Conservation (phyloP, 1,140 invertebrate species). For the Cydia strobilella region DNA sequence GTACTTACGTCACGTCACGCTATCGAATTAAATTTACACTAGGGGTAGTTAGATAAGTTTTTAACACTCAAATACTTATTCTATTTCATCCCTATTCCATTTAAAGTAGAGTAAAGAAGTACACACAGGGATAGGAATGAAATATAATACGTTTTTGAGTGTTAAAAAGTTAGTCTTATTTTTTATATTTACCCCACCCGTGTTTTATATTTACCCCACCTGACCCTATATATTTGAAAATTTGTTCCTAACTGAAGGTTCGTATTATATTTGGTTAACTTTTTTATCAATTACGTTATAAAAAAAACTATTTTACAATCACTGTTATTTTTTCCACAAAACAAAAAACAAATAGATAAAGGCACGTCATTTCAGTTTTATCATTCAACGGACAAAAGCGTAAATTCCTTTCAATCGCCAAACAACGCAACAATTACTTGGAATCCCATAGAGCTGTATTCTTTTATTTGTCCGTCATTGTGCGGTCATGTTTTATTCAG, state of each 20-base stretch:
- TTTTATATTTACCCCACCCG: too few species aligned
- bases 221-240: too few species aligned
- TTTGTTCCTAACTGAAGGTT: background rate
- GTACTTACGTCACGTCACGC: too few species aligned
- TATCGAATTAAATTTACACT: too few species aligned
- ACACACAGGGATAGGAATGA: too few species aligned
- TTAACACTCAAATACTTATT: too few species aligned
- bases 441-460: constrained; percentile 29
- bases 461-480: constrained; percentile 25
- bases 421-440: constrained; percentile 31
- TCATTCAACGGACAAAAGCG: constrained; percentile 30
- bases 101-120: too few species aligned
- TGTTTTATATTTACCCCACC: too few species aligned
- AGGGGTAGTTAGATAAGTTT: too few species aligned
- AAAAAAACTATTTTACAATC: background rate
- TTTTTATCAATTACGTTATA: background rate
- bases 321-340: background rate
- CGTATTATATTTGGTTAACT: background rate
- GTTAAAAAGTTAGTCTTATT: too few species aligned
- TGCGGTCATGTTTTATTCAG: constrained; percentile 31
- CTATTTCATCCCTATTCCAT: too few species aligned
- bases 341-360: background rate
- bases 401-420: constrained; percentile 30
- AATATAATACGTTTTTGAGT: too few species aligned
- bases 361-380: constrained; percentile 5